phyloP scores from a whole-genome alignment of 1,140 invertebrate genomes.

The Diprion similis region DNA sequence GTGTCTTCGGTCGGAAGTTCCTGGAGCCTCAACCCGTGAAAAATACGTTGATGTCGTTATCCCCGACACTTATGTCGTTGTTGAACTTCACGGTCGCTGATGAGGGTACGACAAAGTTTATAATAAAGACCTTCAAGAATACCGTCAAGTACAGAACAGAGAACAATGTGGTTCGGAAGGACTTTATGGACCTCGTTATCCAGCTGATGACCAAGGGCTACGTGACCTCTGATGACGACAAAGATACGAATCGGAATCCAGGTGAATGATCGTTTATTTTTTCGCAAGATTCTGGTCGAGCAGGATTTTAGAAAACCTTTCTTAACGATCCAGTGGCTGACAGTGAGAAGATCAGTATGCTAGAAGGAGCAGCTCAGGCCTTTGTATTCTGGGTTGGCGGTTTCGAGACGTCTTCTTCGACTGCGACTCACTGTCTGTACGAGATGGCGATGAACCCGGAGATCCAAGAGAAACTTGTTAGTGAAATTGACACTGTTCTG shows the following conservation, averaged over 20 bases:
- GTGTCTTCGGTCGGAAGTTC: slow-evolving; percentile 31
- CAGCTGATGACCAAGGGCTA: slow-evolving; percentile 41
- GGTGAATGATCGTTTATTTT: slow-evolving; percentile 29
- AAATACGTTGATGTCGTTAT: slow-evolving; percentile 23
- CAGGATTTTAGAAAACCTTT: background rate
- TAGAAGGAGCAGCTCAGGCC: slow-evolving; percentile 34
- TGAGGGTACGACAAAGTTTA: slow-evolving; percentile 51
- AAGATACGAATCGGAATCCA: background rate
- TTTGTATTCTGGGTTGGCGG: slow-evolving; percentile 48
- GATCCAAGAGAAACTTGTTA: slow-evolving; percentile 35
- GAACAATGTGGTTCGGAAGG: slow-evolving; percentile 56
- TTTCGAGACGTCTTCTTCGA: slow-evolving; percentile 51
- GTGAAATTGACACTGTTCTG: slow-evolving; percentile 35
- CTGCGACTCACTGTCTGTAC: slow-evolving; percentile 41
- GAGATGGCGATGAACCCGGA: slow-evolving; percentile 39
- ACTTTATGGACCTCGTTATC: slow-evolving; percentile 49
- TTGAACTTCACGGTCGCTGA: slow-evolving; percentile 21
- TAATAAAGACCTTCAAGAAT: slow-evolving; percentile 62
- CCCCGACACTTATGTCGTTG: slow-evolving; percentile 17
- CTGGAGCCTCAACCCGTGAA: slow-evolving; percentile 46
- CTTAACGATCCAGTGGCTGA: slow-evolving; percentile 53
- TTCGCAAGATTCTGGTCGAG: slow-evolving; percentile 8
- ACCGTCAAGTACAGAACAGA: slow-evolving; percentile 55
- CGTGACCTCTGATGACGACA: slow-evolving; percentile 19
- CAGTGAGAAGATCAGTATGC: slow-evolving; percentile 35